Percentiles rank a stretch among this genome's conserved stretches.
phyloP scores from a whole-genome alignment of 2,797 vertebrate genomes.

The Benthosema pterotum region DNA sequence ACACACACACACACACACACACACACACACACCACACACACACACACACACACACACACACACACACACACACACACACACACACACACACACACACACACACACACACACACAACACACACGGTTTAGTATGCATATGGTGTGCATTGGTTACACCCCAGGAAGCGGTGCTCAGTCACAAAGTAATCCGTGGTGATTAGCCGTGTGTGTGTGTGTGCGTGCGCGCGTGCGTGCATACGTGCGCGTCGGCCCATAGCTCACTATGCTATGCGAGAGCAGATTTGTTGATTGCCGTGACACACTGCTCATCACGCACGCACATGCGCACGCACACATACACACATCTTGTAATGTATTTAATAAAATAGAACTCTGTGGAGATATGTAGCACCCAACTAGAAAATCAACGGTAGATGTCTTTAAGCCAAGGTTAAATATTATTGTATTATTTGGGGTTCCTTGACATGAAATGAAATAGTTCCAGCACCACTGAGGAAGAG shows the following conservation, averaged over 20 bases:
- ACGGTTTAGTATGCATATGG: slow-evolving; percentile 50
- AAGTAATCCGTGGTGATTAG: slow-evolving; percentile 57
- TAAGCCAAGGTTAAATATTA: no score
- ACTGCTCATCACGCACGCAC: slow-evolving; percentile 43
- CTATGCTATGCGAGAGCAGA: slow-evolving; percentile 55
- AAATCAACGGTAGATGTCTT: no score
- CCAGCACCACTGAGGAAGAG: no score
- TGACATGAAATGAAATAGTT: no score
- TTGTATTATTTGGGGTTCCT: no score
- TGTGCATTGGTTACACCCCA: slow-evolving; percentile 23
- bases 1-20: slow-evolving; percentile 4
- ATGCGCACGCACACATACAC: no score
- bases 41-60: slow-evolving; percentile 1
- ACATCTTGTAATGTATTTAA: no score
- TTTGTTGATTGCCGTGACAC: slow-evolving; percentile 61
- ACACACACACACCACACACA: neutral
- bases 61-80: slow-evolving; percentile 8
- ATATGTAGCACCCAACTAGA: no score
- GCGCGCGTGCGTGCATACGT: neutral
- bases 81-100: neutral
- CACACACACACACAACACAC: neutral
- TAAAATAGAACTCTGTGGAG: no score
- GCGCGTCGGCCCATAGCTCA: slow-evolving; percentile 15
- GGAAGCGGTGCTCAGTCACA: slow-evolving; percentile 37
- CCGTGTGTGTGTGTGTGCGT: neutral